phyloP scores from a whole-genome alignment of 2,888 invertebrate genomes.

The Acanthosepion lycidas region DNA sequence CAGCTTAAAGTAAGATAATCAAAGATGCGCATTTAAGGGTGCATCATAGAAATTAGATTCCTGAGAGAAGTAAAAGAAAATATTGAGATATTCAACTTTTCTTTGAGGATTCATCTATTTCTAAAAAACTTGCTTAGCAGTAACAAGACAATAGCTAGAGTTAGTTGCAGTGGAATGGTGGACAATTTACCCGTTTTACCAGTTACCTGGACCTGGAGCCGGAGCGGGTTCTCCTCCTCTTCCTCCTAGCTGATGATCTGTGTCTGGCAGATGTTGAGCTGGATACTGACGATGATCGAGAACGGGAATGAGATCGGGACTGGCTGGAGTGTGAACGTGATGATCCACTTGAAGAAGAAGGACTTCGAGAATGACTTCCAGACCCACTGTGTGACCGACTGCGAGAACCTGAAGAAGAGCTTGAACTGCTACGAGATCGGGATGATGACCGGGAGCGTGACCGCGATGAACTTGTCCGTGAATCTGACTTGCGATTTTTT shows the following conservation, averaged over 20 bases:
- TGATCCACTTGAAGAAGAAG: slow-evolving; percentile 47
- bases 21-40: neutral
- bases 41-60: neutral
- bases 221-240: slow-evolving; percentile 55
- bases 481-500: slow-evolving; percentile 44
- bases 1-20: too few relatives aligned
- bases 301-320: slow-evolving; percentile 53
- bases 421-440: slow-evolving; percentile 50
- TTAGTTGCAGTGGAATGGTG: slow-evolving; percentile 44
- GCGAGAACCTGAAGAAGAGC: slow-evolving; percentile 57
- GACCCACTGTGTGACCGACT: slow-evolving; percentile 57
- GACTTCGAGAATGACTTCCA: slow-evolving; percentile 51
- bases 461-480: slow-evolving; percentile 54
- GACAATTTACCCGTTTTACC: slow-evolving; percentile 56
- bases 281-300: slow-evolving; percentile 55
- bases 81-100: too few relatives aligned
- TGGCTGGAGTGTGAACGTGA: slow-evolving; percentile 53
- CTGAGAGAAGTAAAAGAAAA: neutral
- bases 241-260: slow-evolving; percentile 52
- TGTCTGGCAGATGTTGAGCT: slow-evolving; percentile 52
- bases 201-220: slow-evolving; percentile 71
- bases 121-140: neutral
- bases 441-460: slow-evolving; percentile 54
- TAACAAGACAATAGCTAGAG: neutral
- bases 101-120: neutral